Percentiles rank a stretch among this genome's conserved stretches.
phyloP scores from a whole-genome alignment of 2,888 invertebrate genomes.

The Drosophila yooni region DNA sequence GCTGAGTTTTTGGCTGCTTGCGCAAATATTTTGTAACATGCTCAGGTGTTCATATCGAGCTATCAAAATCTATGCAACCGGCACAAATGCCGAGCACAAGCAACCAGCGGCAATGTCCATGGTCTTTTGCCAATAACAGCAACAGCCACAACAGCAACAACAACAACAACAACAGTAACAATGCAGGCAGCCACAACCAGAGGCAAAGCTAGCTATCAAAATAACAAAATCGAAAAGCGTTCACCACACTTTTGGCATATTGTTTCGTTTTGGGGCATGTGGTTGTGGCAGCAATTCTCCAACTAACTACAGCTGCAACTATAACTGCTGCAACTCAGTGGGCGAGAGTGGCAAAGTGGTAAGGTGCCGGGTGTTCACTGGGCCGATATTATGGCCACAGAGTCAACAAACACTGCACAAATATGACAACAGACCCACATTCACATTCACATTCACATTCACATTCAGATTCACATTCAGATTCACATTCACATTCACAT shows the following conservation, averaged over 20 bases:
- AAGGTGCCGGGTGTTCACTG: neutral
- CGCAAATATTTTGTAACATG: constrained; percentile 61
- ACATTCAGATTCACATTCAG: neutral
- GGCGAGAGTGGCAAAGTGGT: neutral
- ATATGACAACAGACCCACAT: constrained; percentile 11
- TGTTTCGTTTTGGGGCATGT: constrained; percentile 49
- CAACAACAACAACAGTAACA: constrained; percentile 27
- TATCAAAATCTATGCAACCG: constrained; percentile 52
- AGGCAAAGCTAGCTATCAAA: constrained; percentile 59
- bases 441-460: constrained; percentile 1
- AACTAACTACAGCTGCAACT: constrained; percentile 33
- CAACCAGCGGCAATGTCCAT: constrained; percentile 17
- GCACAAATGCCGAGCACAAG: constrained; percentile 32
- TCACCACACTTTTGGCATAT: constrained; percentile 63
- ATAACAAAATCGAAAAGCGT: constrained; percentile 68
- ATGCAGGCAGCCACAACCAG: constrained; percentile 45
- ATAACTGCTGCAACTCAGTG: constrained; percentile 4
- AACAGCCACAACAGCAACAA: constrained; percentile 8
- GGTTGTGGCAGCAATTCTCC: constrained; percentile 48
- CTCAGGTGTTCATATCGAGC: constrained; percentile 61
- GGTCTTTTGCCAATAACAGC: constrained; percentile 4
- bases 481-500: constrained; percentile 2
- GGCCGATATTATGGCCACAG: constrained; percentile 59
- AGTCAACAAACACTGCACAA: constrained; percentile 54
- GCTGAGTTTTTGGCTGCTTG: constrained; percentile 32